These are phyloP conservation scores for Delichon dasypus DNA, from an alignment of 2,797 vertebrate genomes.

Conservation along the genomic window DNA sequence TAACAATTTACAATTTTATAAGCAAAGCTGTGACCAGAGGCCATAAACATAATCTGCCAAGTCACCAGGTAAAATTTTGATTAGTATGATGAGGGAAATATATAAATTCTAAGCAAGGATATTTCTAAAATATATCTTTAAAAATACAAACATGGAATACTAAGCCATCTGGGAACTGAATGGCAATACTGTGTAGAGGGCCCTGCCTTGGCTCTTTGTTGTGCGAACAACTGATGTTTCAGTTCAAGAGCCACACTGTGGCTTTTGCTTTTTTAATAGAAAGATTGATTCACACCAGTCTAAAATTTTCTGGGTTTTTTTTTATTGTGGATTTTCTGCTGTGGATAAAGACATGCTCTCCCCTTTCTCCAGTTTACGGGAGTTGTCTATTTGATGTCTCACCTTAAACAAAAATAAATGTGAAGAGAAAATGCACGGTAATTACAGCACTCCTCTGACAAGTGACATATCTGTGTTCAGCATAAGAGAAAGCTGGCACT, in stretches of 20 bases:
- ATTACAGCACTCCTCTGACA: background rate
- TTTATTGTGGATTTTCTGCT: background rate
- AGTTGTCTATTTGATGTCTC: background rate
- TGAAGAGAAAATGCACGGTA: background rate
- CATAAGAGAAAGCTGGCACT: background rate
- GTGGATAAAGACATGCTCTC: background rate
- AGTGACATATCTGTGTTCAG: background rate
- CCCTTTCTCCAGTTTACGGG: background rate
- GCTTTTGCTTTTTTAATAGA: background rate
- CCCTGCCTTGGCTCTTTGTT: background rate
- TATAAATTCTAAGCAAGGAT: background rate
- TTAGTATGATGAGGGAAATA: conserved; percentile 16
- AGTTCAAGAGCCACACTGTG: background rate
- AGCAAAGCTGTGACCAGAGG: conserved; percentile 49
- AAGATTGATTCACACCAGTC: background rate
- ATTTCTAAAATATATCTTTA: conserved; percentile 19
- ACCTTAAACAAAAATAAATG: background rate
- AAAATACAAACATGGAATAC: background rate
- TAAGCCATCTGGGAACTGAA: background rate
- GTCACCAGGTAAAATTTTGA: conserved; percentile 19
- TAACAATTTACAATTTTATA: conserved; percentile 37
- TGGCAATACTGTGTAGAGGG: background rate
- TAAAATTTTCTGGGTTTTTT: background rate
- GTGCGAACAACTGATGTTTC: background rate
- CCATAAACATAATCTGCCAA: conserved; percentile 34